Percentiles rank a stretch among this genome's conserved stretches.
Conservation (phyloP, 1,140 invertebrate species). For the Aethina tumida region DNA sequence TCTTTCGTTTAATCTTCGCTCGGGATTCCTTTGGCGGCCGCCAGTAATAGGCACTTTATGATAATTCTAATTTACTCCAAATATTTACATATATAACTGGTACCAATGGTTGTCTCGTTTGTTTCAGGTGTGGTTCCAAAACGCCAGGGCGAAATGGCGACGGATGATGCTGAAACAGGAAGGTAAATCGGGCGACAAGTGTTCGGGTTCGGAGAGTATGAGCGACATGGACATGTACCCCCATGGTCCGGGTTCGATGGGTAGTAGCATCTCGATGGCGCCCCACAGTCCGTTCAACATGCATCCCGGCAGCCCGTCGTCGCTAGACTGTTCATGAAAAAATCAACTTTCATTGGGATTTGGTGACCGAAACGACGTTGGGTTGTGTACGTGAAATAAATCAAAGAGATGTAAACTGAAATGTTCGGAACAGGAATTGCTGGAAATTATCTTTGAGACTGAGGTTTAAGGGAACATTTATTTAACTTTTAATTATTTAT, state of each 20-base stretch:
- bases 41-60: not conserved
- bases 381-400: too few relatives aligned
- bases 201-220: constrained; percentile 30
- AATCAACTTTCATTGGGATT: too few relatives aligned
- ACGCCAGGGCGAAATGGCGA: constrained; percentile 93
- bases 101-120: constrained; percentile 23
- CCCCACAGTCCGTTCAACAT: constrained; percentile 34
- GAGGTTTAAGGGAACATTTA: too few relatives aligned
- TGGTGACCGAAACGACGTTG: too few relatives aligned
- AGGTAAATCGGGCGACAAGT: constrained; percentile 33
- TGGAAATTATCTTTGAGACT: too few relatives aligned
- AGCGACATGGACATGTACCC: constrained; percentile 35
- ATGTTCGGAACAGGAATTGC: too few relatives aligned
- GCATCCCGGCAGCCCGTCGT: constrained; percentile 32
- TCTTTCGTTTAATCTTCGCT: not conserved
- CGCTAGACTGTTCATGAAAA: constrained; percentile 34
- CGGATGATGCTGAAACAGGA: constrained; percentile 70
- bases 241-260: constrained; percentile 32
- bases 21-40: too few relatives aligned
- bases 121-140: constrained; percentile 97
- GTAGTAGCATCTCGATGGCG: constrained; percentile 31
- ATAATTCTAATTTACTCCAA: not conserved
- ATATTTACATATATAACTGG: not conserved
- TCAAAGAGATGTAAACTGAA: too few relatives aligned
- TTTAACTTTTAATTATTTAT: too few relatives aligned